Percentiles rank a stretch among this genome's conserved stretches.
These are phyloP conservation scores for Flexamia atlantica DNA, from an alignment of 2,888 invertebrate genomes.

Conservation along the genomic window DNA sequence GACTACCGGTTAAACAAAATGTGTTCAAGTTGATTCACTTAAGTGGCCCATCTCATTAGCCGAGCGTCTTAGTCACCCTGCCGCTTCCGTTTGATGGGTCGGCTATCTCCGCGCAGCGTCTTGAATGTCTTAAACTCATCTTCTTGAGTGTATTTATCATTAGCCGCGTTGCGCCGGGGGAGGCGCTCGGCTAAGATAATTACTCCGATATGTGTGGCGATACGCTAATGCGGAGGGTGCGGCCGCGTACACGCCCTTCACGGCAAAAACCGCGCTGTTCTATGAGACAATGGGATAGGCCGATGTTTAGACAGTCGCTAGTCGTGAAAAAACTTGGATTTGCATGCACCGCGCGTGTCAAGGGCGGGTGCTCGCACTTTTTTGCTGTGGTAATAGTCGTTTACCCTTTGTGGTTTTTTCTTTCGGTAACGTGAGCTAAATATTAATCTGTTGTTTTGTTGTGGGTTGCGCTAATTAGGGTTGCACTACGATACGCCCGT, in stretches of 20 bases:
- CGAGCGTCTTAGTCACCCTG: constrained; percentile 3
- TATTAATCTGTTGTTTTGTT: constrained; percentile 28
- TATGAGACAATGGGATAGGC: constrained; percentile 29
- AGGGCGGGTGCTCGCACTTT: not conserved
- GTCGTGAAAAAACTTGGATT: constrained; percentile 1
- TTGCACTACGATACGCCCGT: not conserved
- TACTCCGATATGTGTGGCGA: constrained; percentile 10
- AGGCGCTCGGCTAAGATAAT: not conserved
- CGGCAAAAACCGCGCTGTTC: constrained; percentile 17
- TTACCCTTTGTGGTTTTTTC: constrained; percentile 13
- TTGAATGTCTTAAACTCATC: constrained; percentile 31
- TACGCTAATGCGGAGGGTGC: constrained; percentile 25
- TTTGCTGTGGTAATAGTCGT: constrained; percentile 2
- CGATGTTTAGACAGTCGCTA: constrained; percentile 14
- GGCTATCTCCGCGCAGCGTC: constrained; percentile 2
- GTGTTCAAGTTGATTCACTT: constrained; percentile 21
- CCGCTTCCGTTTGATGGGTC: constrained; percentile 3
- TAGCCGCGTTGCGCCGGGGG: not conserved
- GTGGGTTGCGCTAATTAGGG: constrained; percentile 24
- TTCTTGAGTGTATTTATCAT: constrained; percentile 41
- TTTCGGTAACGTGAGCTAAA: not conserved
- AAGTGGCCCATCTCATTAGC: constrained; percentile 40
- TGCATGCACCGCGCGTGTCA: constrained; percentile 4
- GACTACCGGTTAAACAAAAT: constrained; percentile 15
- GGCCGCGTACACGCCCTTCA: constrained; percentile 13